Percentiles rank a stretch among this genome's conserved stretches.
These are phyloP conservation scores for Cephus spinipes DNA, from an alignment of 2,888 invertebrate species.

Conservation along the genomic window DNA sequence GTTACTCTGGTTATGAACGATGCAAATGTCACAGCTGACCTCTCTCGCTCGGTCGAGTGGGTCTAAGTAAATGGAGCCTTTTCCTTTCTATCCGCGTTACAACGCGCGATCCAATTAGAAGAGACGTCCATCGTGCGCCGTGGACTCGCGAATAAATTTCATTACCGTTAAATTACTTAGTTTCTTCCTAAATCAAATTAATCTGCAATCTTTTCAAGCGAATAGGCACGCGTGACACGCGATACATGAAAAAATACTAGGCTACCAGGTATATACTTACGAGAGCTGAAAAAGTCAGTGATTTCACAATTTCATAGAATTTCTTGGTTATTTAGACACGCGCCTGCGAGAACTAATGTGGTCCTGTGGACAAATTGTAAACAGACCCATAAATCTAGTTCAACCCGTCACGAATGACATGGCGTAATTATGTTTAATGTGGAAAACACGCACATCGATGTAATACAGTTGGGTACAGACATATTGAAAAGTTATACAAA, in stretches of 20 bases:
- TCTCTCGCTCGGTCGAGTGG: neutral
- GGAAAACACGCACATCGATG: neutral
- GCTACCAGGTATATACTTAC: neutral
- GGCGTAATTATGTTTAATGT: neutral
- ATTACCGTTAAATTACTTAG: neutral
- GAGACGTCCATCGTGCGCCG: neutral
- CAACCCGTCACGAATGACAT: neutral
- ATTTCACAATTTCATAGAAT: neutral
- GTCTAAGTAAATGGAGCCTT: neutral
- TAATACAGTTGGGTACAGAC: neutral
- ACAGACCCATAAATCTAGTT: neutral
- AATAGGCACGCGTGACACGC: neutral
- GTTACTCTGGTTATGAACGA: neutral
- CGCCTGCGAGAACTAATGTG: neutral
- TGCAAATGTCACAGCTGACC: conserved; percentile 1
- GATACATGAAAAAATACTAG: neutral
- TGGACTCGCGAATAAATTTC: neutral
- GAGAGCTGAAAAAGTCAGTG: neutral
- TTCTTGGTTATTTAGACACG: neutral
- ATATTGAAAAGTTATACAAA: neutral
- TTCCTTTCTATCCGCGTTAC: neutral
- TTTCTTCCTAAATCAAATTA: neutral
- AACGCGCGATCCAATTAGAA: neutral
- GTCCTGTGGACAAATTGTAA: neutral
- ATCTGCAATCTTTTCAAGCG: neutral